Evolutionary conservation across 2,888 invertebrate genomes (phyloP).

Genomic region (Apotomis turbidana): DNA sequence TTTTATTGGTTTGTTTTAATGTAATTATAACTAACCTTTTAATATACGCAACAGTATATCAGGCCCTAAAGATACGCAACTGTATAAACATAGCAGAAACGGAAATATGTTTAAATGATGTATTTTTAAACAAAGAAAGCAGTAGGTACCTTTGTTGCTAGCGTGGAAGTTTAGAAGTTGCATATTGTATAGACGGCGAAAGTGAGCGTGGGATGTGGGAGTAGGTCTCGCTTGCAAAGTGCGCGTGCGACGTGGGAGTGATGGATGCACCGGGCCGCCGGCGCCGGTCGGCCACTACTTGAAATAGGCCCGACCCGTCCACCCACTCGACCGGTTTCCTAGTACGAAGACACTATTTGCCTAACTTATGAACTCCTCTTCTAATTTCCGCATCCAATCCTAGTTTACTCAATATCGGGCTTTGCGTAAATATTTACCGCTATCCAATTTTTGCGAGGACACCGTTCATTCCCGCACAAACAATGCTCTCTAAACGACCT

Average conservation of each 20-base stretch:
- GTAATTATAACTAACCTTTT: no score
- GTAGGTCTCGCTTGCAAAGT: slow-evolving; percentile 48
- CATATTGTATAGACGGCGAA: slow-evolving; percentile 52
- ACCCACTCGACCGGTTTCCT: slow-evolving; percentile 60
- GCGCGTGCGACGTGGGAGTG: slow-evolving; percentile 57
- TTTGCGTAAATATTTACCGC: slow-evolving; percentile 37
- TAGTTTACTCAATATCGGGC: slow-evolving; percentile 37
- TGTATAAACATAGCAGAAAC: background rate
- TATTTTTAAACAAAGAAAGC: slow-evolving; percentile 5
- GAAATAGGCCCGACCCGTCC: slow-evolving; percentile 50
- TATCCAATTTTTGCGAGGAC: slow-evolving; percentile 30
- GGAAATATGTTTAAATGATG: background rate
- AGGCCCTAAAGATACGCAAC: no score
- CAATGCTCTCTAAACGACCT: background rate
- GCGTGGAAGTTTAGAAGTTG: slow-evolving; percentile 43
- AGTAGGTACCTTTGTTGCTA: slow-evolving; percentile 30
- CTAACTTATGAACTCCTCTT: slow-evolving; percentile 32
- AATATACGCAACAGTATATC: no score
- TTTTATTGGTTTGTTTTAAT: no score
- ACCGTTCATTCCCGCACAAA: slow-evolving; percentile 2
- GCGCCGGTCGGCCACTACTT: slow-evolving; percentile 38
- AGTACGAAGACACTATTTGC: slow-evolving; percentile 44
- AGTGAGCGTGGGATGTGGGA: slow-evolving; percentile 57
- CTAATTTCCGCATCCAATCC: slow-evolving; percentile 38
- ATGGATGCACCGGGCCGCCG: slow-evolving; percentile 55